Evolutionary conservation across 2,888 invertebrate genomes (phyloP).

Genomic region (Ischnura elegans): DNA sequence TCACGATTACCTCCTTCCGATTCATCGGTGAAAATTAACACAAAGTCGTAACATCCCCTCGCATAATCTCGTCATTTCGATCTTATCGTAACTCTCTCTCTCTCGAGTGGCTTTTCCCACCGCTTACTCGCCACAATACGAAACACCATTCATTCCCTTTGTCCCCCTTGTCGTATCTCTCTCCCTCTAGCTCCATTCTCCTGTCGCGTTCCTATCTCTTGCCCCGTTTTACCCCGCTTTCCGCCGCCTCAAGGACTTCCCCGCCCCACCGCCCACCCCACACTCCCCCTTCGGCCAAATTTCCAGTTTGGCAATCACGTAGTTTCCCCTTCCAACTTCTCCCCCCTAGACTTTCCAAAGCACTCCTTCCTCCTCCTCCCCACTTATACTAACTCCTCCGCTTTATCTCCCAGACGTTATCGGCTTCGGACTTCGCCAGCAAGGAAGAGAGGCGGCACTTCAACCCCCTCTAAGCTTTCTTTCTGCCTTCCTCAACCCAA

Average conservation of each 20-base stretch:
- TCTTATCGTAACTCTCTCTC: neutral
- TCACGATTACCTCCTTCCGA: neutral
- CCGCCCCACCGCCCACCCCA: neutral
- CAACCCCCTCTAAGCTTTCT: neutral
- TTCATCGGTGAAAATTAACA: neutral
- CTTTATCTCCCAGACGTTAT: neutral
- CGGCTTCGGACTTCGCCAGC: neutral
- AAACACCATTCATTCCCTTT: neutral
- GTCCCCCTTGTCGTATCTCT: neutral
- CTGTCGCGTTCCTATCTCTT: neutral
- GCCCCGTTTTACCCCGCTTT: neutral
- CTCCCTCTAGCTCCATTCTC: neutral
- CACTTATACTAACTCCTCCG: neutral
- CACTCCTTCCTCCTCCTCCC: neutral
- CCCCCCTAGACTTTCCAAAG: neutral
- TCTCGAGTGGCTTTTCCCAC: neutral
- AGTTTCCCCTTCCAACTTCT: neutral
- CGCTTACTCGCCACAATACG: neutral
- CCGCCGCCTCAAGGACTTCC: neutral
- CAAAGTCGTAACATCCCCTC: neutral
- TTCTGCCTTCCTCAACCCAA: too few species aligned
- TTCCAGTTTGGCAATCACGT: conserved; percentile 63
- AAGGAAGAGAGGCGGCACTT: neutral
- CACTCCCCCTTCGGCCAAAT: conserved; percentile 11
- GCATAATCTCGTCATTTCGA: neutral